A percentile compares a stretch with the other conserved stretches of the same genome.
Conservation (phyloP, 2,797 vertebrate genomes). For the Sebastes oblongus region DNA sequence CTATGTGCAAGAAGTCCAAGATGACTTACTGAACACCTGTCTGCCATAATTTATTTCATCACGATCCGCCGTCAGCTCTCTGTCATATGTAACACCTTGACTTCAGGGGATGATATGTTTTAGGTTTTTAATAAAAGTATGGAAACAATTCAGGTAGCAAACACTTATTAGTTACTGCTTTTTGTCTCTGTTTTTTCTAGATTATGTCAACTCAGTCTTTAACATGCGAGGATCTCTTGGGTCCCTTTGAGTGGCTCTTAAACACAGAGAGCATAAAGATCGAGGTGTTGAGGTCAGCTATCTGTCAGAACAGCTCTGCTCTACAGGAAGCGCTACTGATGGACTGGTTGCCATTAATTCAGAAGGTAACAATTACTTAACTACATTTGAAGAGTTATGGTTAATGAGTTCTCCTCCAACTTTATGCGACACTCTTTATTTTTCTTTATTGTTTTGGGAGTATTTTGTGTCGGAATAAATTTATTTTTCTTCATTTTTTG, state of each 20-base stretch:
- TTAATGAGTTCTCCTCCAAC: background rate
- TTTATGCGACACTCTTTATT: background rate
- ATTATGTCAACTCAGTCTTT: background rate
- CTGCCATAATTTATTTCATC: background rate
- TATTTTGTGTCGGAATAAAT: background rate
- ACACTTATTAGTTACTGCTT: background rate
- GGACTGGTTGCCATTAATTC: constrained; percentile 56
- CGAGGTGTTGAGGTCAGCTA: constrained; percentile 55
- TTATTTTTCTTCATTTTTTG: background rate
- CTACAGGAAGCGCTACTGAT: constrained; percentile 39
- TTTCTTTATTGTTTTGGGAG: background rate
- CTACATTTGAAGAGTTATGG: background rate
- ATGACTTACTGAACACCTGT: background rate
- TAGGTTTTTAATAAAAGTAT: background rate
- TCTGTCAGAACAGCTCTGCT: constrained; percentile 65
- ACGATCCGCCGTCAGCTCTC: background rate
- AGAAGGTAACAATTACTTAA: constrained; percentile 58
- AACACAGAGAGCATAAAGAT: constrained; percentile 47
- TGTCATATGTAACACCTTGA: background rate
- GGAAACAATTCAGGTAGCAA: background rate
- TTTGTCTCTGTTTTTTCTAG: constrained; percentile 47
- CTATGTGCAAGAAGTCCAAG: background rate
- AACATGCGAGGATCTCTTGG: constrained; percentile 62
- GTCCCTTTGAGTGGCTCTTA: constrained; percentile 73
- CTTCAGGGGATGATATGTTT: background rate